A percentile compares a stretch with the other conserved stretches of the same genome.
Evolutionary conservation across 1,140 invertebrate species (phyloP).

Genomic region (Trichonephila clavata): DNA sequence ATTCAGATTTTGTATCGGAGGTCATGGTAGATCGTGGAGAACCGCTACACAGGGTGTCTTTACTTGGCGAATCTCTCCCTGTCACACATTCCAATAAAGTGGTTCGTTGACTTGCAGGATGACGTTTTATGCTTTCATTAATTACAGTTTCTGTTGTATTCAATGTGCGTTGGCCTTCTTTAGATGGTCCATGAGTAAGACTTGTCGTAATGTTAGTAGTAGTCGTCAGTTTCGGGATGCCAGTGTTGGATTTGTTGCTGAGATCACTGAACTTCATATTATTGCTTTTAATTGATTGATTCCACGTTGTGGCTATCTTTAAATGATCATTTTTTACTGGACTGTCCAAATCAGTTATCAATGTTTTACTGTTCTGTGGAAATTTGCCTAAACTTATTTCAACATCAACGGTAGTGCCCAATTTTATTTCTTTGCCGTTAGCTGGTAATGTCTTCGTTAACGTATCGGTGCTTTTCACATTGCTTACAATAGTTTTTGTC

Average conservation of each 20-base stretch:
- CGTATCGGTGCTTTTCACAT: conserved; percentile 47
- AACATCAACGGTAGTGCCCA: conserved; percentile 63
- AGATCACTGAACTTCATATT: background rate
- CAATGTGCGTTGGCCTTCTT: background rate
- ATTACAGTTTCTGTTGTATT: background rate
- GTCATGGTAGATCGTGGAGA: conserved; percentile 64
- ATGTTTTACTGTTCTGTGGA: background rate
- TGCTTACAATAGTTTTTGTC: conserved; percentile 50
- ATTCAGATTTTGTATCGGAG: conserved; percentile 64
- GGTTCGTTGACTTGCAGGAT: conserved; percentile 31
- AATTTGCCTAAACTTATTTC: conserved; percentile 61
- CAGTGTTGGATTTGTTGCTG: background rate
- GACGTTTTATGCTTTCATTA: background rate
- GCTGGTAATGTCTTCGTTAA: conserved; percentile 39
- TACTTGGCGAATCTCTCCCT: conserved; percentile 51
- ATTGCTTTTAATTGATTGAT: conserved; percentile 67
- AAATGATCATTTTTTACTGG: conserved; percentile 54
- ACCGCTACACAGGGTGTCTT: conserved; percentile 49
- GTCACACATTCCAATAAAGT: conserved; percentile 50
- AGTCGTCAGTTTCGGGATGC: conserved; percentile 62
- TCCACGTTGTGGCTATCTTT: conserved; percentile 74
- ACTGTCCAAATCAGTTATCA: conserved; percentile 45
- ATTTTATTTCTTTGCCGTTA: conserved; percentile 44
- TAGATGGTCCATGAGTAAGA: background rate
- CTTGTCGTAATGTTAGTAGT: conserved; percentile 70